Conservation (phyloP, 1,140 invertebrate genomes). For the Drosophila sp. region DNA sequence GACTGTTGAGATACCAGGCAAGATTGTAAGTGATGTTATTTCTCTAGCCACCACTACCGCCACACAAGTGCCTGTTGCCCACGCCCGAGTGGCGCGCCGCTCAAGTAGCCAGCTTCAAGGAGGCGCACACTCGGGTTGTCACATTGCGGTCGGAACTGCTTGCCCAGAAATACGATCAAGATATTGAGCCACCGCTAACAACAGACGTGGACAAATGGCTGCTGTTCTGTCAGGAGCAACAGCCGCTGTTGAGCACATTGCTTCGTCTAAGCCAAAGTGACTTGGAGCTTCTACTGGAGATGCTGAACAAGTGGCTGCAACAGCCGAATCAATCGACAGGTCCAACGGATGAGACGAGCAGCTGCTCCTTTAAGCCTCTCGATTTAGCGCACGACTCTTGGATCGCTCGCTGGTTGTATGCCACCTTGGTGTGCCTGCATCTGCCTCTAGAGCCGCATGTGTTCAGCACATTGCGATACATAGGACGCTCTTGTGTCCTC, state of each 20-base stretch:
- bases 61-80: slow-evolving; percentile 56
- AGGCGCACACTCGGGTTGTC: slow-evolving; percentile 53
- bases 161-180: slow-evolving; percentile 61
- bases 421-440: slow-evolving; percentile 70
- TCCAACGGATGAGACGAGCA: slow-evolving; percentile 18
- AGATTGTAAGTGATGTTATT: background rate
- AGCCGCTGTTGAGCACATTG: slow-evolving; percentile 66
- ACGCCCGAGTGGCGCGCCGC: slow-evolving; percentile 71
- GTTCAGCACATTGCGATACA: slow-evolving; percentile 69
- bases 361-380: slow-evolving; percentile 25
- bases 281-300: slow-evolving; percentile 71
- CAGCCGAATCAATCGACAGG: slow-evolving; percentile 19
- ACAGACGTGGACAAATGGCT: slow-evolving; percentile 63
- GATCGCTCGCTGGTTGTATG: slow-evolving; percentile 79
- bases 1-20: background rate
- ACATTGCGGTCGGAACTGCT: slow-evolving; percentile 54
- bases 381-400: slow-evolving; percentile 66
- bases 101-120: slow-evolving; percentile 61
- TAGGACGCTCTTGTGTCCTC: slow-evolving; percentile 68
- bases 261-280: slow-evolving; percentile 65
- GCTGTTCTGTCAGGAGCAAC: slow-evolving; percentile 63
- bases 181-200: slow-evolving; percentile 64
- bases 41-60: slow-evolving; percentile 48
- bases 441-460: slow-evolving; percentile 78
- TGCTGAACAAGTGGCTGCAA: slow-evolving; percentile 69